Conservation (phyloP, 2,113 vertebrate species). For the Bujurquina vittata region DNA sequence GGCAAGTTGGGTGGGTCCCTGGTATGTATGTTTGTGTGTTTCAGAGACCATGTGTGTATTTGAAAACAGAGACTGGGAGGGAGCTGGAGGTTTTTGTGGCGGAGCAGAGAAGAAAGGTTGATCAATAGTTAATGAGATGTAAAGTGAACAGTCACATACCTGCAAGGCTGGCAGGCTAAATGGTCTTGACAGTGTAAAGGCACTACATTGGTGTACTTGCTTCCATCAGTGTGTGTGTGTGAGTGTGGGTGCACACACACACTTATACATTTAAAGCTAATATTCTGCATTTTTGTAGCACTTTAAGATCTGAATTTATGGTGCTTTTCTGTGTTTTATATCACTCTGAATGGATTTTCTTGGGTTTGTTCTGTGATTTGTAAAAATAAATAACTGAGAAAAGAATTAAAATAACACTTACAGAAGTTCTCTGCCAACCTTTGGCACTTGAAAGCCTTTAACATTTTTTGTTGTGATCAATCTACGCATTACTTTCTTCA, state of each 20-base stretch:
- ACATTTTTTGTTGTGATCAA: neutral
- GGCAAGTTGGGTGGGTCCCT: constrained; percentile 50
- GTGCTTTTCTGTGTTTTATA: neutral
- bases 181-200: constrained; percentile 50
- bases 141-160: constrained; percentile 68
- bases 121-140: constrained; percentile 75
- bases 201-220: constrained; percentile 16
- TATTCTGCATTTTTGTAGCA: constrained; percentile 12
- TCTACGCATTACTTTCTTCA: neutral
- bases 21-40: constrained; percentile 13
- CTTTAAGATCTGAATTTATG: neutral
- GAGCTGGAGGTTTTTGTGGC: constrained; percentile 21
- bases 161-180: constrained; percentile 60
- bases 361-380: neutral
- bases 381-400: neutral
- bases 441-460: neutral
- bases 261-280: neutral
- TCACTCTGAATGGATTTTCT: neutral
- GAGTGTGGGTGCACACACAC: too few relatives aligned
- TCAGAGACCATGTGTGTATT: neutral
- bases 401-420: neutral
- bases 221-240: neutral
- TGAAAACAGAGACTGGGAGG: neutral
- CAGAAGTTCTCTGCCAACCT: neutral
- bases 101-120: constrained; percentile 38